Conservation (phyloP, 1,140 invertebrate genomes). For the Rhopalosiphum padi region DNA sequence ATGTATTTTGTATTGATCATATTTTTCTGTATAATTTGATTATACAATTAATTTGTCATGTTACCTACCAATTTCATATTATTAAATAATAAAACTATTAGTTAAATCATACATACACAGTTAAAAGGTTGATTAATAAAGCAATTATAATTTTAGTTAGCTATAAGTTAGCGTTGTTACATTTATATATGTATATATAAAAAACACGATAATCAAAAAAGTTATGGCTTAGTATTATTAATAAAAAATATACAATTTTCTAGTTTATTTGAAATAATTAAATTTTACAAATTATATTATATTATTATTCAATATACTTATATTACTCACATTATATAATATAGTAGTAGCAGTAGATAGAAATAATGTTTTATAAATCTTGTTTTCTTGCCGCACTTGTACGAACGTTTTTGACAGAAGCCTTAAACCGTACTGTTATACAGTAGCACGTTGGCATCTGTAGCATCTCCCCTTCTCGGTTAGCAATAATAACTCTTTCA, state of each 20-base stretch:
- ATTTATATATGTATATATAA: not conserved
- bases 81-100: not conserved
- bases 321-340: not conserved
- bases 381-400: not conserved
- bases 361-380: not conserved
- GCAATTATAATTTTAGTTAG: too few relatives aligned
- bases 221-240: not conserved
- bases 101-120: not conserved
- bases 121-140: too few relatives aligned
- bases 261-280: not conserved
- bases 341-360: not conserved
- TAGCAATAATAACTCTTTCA: conserved; percentile 45
- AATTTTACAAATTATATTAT: not conserved
- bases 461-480: conserved; percentile 15
- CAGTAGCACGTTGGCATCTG: conserved; percentile 38
- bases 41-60: too few relatives aligned
- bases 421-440: not conserved
- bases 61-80: not conserved
- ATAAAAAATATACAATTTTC: not conserved
- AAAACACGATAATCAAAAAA: not conserved
- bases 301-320: not conserved
- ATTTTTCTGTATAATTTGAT: not conserved
- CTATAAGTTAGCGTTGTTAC: not conserved
- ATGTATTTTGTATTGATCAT: not conserved
- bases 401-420: conserved; percentile 10